Percentiles rank a stretch among this genome's conserved stretches.
Conservation (phyloP, 1,140 invertebrate genomes). For the Agrypnia vestita region DNA sequence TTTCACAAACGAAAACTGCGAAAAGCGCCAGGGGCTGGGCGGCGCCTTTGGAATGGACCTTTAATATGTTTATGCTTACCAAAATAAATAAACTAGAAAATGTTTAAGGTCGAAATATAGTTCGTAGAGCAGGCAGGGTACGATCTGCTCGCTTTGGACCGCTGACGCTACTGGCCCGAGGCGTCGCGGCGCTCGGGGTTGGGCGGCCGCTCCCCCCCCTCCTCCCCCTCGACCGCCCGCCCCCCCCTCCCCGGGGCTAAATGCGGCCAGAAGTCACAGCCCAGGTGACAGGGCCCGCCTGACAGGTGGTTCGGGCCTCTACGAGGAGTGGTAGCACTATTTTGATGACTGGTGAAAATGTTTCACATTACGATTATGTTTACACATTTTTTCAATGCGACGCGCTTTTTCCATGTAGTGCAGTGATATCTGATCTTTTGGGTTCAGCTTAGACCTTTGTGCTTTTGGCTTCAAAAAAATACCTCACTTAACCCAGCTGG, state of each 20-base stretch:
- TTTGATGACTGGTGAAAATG: background rate
- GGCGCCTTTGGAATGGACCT: background rate
- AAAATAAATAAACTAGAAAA: constrained; percentile 60
- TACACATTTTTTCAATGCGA: too few species aligned
- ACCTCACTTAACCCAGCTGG: too few species aligned
- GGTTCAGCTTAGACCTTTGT: too few species aligned
- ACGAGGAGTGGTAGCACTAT: constrained; percentile 8
- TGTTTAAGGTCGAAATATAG: constrained; percentile 51
- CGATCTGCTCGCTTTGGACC: constrained; percentile 56
- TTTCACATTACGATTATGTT: too few species aligned
- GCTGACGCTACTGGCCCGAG: constrained; percentile 54
- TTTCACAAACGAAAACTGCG: constrained; percentile 31
- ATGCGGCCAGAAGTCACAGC: constrained; percentile 35
- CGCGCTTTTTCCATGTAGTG: too few species aligned
- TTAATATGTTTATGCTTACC: constrained; percentile 65
- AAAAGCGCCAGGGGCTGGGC: background rate
- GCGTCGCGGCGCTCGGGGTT: constrained; percentile 55
- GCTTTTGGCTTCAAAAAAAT: too few species aligned
- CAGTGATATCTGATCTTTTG: too few species aligned
- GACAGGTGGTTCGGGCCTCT: constrained; percentile 38
- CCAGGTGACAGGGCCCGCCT: constrained; percentile 44
- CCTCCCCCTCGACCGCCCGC: constrained; percentile 62
- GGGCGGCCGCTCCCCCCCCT: constrained; percentile 60
- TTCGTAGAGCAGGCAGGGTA: constrained; percentile 54
- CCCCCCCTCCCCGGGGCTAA: constrained; percentile 32